phyloP scores from a whole-genome alignment of 2,888 invertebrate species.

The Fragum sueziense region DNA sequence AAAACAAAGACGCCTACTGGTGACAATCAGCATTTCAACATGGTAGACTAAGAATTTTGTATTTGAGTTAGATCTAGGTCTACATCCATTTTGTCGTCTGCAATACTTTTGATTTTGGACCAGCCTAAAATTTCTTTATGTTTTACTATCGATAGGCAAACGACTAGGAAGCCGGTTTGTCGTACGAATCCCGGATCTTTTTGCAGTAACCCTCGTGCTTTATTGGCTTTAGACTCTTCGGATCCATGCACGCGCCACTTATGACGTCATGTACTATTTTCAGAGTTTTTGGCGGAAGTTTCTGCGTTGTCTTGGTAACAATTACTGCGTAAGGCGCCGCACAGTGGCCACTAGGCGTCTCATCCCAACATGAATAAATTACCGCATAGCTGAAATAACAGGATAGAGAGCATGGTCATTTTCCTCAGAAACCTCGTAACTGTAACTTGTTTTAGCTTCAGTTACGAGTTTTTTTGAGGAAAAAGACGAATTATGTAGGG shows the following conservation, averaged over 20 bases:
- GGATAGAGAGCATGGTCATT: too few species aligned
- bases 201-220: constrained; percentile 53
- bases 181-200: constrained; percentile 5
- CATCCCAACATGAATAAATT: constrained; percentile 57
- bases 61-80: too few species aligned
- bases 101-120: background rate
- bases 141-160: too few species aligned
- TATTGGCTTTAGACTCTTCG: constrained; percentile 28
- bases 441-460: too few species aligned
- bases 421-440: too few species aligned
- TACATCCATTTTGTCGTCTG: background rate
- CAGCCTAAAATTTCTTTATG: background rate
- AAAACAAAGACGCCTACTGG: too few species aligned
- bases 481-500: too few species aligned
- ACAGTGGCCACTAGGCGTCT: constrained; percentile 46
- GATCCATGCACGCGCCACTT: constrained; percentile 41
- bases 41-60: too few species aligned
- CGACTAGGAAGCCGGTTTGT: too few species aligned
- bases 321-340: constrained; percentile 40
- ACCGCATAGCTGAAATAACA: constrained; percentile 45
- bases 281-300: constrained; percentile 32
- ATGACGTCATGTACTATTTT: constrained; percentile 30
- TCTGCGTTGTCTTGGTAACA: constrained; percentile 24
- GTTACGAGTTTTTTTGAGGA: too few species aligned
- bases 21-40: too few species aligned